Conservation (phyloP, 92 coral and sea anemone genomes). For the Plumapathes pennacea region DNA sequence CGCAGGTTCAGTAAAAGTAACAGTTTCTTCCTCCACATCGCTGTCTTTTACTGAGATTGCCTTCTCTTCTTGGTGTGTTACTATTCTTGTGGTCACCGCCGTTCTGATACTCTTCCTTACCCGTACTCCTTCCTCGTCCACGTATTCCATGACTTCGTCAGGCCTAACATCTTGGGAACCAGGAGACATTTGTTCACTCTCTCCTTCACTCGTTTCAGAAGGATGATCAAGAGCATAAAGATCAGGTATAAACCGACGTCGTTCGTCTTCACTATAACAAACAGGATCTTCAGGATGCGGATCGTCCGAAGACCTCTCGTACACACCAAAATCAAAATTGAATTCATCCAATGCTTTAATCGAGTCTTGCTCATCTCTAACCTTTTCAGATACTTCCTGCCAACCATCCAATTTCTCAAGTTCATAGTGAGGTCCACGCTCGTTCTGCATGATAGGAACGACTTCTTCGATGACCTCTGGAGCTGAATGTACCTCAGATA, state of each 20-base stretch:
- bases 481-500: no score
- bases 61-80: no score
- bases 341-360: no score
- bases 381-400: no score
- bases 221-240: no score
- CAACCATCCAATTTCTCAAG: conserved; percentile 7
- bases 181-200: background rate
- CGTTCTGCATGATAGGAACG: background rate
- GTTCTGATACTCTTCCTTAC: conserved; percentile 41
- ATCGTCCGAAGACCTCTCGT: no score
- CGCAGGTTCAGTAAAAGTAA: conserved; percentile 3
- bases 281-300: no score
- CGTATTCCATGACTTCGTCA: conserved; percentile 55
- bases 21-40: background rate
- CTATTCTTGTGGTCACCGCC: conserved; percentile 36
- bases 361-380: no score
- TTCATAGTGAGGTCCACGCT: background rate
- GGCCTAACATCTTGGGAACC: conserved; percentile 10
- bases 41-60: background rate
- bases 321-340: no score
- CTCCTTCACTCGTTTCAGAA: no score
- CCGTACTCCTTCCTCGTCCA: conserved; percentile 59
- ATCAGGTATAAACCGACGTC: no score
- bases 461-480: conserved; percentile 39
- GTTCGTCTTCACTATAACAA: no score